phyloP scores from a whole-genome alignment of 2,797 vertebrate genomes.

The Argentina silus region DNA sequence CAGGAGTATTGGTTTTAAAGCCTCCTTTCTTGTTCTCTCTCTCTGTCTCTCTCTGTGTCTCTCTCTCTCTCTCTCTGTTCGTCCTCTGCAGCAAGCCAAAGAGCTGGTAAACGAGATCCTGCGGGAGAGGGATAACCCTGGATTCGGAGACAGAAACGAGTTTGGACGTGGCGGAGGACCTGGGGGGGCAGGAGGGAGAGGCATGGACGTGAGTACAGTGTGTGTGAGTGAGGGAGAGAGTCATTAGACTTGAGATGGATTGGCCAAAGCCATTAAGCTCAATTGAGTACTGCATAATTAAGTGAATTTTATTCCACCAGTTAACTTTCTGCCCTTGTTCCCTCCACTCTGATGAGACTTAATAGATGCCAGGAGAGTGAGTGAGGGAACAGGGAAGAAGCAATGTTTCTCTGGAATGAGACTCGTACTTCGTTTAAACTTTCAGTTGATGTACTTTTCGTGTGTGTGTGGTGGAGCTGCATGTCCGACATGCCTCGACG shows the following conservation, averaged over 20 bases:
- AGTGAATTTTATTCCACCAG: too few species aligned
- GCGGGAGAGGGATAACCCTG: constrained; percentile 86
- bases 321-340: too few species aligned
- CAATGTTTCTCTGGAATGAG: too few species aligned
- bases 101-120: constrained; percentile 97
- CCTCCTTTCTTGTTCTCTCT: not conserved
- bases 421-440: too few species aligned
- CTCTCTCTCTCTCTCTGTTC: not conserved
- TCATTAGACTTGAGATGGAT: too few species aligned
- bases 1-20: not conserved
- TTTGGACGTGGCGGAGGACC: constrained; percentile 81
- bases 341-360: too few species aligned
- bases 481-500: too few species aligned
- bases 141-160: constrained; percentile 88
- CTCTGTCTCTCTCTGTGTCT: not conserved
- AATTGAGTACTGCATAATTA: not conserved
- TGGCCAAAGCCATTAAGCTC: not conserved
- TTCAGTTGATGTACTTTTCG: too few species aligned
- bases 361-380: too few species aligned
- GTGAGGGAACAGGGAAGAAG: too few species aligned
- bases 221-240: not conserved
- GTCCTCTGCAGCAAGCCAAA: constrained; percentile 86
- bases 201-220: constrained; percentile 70
- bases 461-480: too few species aligned
- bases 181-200: constrained; percentile 40